Percentiles rank a stretch among this genome's conserved stretches.
These are phyloP conservation scores for Lacerta viridis DNA, from an alignment of 2,797 vertebrate genomes.

Conservation along the genomic window DNA sequence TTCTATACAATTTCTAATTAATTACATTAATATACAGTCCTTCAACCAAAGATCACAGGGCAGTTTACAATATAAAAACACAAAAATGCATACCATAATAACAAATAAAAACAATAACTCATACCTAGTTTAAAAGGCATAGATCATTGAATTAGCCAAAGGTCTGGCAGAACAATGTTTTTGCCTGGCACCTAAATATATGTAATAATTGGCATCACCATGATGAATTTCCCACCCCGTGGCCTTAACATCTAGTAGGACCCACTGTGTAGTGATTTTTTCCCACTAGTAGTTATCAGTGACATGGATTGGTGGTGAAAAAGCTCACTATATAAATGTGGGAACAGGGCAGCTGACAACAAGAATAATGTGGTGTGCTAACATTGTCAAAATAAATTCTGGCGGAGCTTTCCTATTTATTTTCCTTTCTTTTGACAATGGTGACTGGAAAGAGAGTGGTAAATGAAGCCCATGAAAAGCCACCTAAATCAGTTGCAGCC, in stretches of 20 bases:
- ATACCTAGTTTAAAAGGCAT: too few species aligned
- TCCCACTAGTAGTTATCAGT: neutral
- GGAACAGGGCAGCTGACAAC: neutral
- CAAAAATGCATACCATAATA: too few species aligned
- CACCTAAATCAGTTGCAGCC: neutral
- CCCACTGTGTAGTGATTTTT: neutral
- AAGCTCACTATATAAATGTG: neutral
- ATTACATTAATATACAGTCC: too few species aligned
- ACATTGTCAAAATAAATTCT: neutral
- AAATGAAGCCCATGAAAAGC: constrained; percentile 1
- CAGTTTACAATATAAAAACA: too few species aligned
- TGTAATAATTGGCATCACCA: too few species aligned
- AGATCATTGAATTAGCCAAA: too few species aligned
- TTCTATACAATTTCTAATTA: too few species aligned
- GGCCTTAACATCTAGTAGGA: neutral
- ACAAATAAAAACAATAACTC: too few species aligned
- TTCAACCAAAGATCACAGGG: too few species aligned
- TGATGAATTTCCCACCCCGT: neutral
- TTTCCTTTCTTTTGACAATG: neutral
- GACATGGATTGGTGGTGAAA: neutral
- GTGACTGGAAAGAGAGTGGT: neutral
- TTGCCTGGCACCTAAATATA: too few species aligned
- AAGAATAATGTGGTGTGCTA: neutral
- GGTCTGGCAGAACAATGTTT: too few species aligned
- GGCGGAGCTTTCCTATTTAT: neutral